A percentile compares a stretch with the other conserved stretches of the same genome.
Evolutionary conservation across 2,888 invertebrate genomes (phyloP).

Genomic region (Agonum fuliginosum): DNA sequence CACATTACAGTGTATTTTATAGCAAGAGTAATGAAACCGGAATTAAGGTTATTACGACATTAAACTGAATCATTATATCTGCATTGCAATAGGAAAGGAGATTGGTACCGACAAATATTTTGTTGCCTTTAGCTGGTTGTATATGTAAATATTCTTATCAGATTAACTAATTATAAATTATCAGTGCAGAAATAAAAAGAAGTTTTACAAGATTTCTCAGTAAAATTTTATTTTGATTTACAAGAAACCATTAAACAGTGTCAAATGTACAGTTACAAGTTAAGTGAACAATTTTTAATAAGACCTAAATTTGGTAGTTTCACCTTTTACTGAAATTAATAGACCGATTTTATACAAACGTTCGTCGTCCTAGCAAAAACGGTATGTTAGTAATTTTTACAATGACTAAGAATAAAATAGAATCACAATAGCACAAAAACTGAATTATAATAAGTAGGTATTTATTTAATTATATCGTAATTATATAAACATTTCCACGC

Average conservation of each 20-base stretch:
- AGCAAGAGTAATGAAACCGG: constrained; percentile 16
- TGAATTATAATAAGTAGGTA: too few species aligned
- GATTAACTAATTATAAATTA: constrained; percentile 9
- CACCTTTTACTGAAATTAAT: too few species aligned
- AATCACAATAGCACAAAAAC: too few species aligned
- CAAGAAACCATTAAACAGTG: not conserved
- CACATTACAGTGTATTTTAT: too few species aligned
- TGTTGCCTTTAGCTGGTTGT: constrained; percentile 14
- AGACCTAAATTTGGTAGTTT: not conserved
- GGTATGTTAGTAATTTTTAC: too few species aligned
- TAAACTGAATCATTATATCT: constrained; percentile 33
- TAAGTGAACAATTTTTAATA: not conserved
- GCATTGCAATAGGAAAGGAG: not conserved
- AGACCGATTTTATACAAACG: too few species aligned
- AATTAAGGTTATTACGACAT: constrained; percentile 36
- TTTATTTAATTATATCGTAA: not conserved
- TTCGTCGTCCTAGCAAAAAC: too few species aligned
- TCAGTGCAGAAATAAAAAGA: constrained; percentile 18
- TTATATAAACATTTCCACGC: not conserved
- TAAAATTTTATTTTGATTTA: not conserved
- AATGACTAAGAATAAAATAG: too few species aligned
- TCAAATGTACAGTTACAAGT: not conserved
- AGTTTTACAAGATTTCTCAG: not conserved
- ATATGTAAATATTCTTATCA: constrained; percentile 25
- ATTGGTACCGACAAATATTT: constrained; percentile 15